Conservation (phyloP, 37 sponge, comb jelly and placozoan species). For the Diacarnus erythraeanus region DNA sequence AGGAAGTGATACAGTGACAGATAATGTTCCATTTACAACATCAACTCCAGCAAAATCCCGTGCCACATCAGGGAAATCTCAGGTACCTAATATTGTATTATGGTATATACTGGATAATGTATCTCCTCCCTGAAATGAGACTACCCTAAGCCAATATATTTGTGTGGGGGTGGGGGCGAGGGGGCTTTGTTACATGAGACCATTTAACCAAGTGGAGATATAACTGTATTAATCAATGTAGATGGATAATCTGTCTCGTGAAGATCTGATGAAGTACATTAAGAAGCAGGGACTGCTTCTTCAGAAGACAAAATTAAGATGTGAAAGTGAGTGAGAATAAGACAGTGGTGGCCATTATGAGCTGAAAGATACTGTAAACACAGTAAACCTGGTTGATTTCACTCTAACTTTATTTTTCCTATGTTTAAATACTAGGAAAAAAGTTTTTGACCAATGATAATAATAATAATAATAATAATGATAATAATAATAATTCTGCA, state of each 20-base stretch:
- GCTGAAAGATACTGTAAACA: no score
- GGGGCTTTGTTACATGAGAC: no score
- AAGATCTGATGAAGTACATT: slow-evolving; percentile 78
- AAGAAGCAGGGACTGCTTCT: slow-evolving; percentile 75
- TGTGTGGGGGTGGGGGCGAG: no score
- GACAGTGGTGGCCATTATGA: neutral
- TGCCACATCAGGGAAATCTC: slow-evolving; percentile 4
- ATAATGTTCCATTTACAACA: slow-evolving; percentile 11
- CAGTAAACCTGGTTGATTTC: no score
- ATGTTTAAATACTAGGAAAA: no score
- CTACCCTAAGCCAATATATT: no score
- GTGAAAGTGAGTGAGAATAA: slow-evolving; percentile 50
- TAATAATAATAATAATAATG: no score
- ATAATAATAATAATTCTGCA: no score
- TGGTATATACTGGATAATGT: neutral
- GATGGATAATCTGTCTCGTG: slow-evolving; percentile 75
- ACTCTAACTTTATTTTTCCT: no score
- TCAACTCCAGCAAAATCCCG: slow-evolving; percentile 37
- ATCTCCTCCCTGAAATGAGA: no score
- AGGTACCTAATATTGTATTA: slow-evolving; percentile 2
- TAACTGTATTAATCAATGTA: slow-evolving; percentile 11
- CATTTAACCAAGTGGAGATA: neutral
- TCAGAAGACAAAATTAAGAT: slow-evolving; percentile 63
- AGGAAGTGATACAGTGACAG: neutral
- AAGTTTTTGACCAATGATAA: no score